Evolutionary conservation across 2,113 vertebrate species (phyloP).

Genomic region (Anhinga anhinga): DNA sequence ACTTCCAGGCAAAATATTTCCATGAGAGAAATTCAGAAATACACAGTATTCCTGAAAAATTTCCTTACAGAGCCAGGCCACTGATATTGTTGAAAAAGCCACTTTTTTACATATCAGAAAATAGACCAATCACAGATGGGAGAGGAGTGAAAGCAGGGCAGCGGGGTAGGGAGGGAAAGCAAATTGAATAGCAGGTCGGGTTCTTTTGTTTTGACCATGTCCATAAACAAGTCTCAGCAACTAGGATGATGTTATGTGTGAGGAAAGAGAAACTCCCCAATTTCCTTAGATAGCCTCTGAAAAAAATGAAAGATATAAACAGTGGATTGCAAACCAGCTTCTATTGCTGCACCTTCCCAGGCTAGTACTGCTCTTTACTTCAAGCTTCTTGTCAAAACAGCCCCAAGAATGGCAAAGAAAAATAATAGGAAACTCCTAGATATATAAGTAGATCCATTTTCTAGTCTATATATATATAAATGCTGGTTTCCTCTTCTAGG

Average conservation of each 20-base stretch:
- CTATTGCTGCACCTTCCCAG: background rate
- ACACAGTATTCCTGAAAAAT: background rate
- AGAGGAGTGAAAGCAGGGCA: background rate
- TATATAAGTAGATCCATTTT: background rate
- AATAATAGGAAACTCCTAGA: background rate
- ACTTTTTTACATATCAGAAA: constrained; percentile 27
- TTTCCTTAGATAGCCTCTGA: background rate
- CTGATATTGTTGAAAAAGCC: constrained; percentile 3
- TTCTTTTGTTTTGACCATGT: background rate
- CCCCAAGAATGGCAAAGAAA: background rate
- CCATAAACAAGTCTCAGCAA: constrained; percentile 11
- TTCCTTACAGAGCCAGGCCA: background rate
- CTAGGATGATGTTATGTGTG: background rate
- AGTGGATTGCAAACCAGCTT: background rate
- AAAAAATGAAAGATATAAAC: background rate
- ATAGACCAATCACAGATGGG: background rate
- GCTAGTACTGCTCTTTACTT: background rate
- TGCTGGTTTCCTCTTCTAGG: background rate
- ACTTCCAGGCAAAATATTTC: background rate
- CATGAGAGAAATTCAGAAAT: background rate
- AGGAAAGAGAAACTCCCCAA: background rate
- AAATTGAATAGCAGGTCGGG: background rate
- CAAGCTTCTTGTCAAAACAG: background rate
- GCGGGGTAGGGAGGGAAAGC: background rate
- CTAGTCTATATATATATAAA: background rate